Evolutionary conservation across 1,140 invertebrate genomes (phyloP), one percentile per base, ranked within the genome.

Genomic region (Dryas iulia): DNA sequence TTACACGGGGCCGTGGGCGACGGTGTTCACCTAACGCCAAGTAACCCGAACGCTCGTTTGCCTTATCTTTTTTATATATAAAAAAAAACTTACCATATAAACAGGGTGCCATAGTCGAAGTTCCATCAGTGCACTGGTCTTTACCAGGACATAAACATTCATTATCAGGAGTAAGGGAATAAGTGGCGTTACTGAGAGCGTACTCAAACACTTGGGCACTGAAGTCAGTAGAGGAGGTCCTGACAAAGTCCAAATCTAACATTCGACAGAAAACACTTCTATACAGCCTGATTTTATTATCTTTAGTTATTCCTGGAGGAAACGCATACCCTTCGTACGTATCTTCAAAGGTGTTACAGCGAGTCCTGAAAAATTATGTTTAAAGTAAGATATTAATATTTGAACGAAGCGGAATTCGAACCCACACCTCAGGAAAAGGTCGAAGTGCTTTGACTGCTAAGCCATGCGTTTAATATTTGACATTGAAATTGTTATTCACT

Each of bases 71-170:
- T n/a, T n/a, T n/a, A n/a, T n/a, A n/a, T n/a, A n/a, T n/a, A n/a
- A n/a, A n/a, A n/a, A n/a, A n/a, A 80, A 70, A 93, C 93, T 93
- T 83, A 95, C 95, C 94, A 82, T 95, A 96, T 71, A 96, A 96
- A 77, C 96, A 96, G 0, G 95, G 94, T 0, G 95, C 94, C 0
- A 96, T 72, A 67, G 94, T 94, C 0, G 94, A 93, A 0, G 96
- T 74, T 0, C 96, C 96, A 62, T 91, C 92, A n/a, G 93, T 93
- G 8, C 95, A 94, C 23, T 84, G 86, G 4, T 93, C 87, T 7
- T 77, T 63, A 8, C 21, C 0, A 11, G 66, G 82, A 72, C 95
- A 96, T 26, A 94, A 94, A 67, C 95, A 96, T 3, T 92, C 86
- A 30, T 95, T 96, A 0, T 95, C 92, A 0, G 93, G 88, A 71